A percentile compares a stretch with the other conserved stretches of the same genome.
Evolutionary conservation across 2,113 vertebrate genomes (phyloP).

Genomic region (Varanus komodoensis): DNA sequence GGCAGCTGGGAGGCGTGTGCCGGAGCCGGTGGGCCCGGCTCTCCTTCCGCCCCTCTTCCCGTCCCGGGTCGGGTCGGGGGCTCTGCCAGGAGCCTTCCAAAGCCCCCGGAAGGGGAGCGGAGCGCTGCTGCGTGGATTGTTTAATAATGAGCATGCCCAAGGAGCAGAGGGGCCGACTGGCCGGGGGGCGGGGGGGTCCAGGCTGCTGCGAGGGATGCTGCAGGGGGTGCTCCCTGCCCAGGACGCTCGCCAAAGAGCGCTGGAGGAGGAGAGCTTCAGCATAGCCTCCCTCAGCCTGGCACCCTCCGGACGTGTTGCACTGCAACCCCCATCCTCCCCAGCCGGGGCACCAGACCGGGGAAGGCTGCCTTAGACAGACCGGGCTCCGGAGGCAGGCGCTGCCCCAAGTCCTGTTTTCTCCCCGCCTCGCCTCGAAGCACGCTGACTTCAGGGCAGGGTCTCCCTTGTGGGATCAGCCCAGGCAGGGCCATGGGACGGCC

Average conservation of each 20-base stretch:
- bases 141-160: neutral
- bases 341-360: too few relatives aligned
- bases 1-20: neutral
- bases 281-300: too few relatives aligned
- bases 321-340: too few relatives aligned
- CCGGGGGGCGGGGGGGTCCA: too few relatives aligned
- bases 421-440: neutral
- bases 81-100: neutral
- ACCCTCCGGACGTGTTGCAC: too few relatives aligned
- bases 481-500: neutral
- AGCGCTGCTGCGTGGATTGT: too few relatives aligned
- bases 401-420: neutral
- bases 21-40: neutral
- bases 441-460: too few relatives aligned
- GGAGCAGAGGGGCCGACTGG: neutral
- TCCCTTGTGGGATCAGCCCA: neutral
- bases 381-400: neutral
- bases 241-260: too few relatives aligned
- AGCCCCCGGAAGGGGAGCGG: neutral
- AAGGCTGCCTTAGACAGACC: neutral
- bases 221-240: too few relatives aligned
- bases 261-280: too few relatives aligned
- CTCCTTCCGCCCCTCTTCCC: neutral
- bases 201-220: neutral
- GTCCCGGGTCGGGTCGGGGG: neutral